phyloP scores from a whole-genome alignment of 2,113 vertebrate genomes.

The Spheniscus mendiculus region DNA sequence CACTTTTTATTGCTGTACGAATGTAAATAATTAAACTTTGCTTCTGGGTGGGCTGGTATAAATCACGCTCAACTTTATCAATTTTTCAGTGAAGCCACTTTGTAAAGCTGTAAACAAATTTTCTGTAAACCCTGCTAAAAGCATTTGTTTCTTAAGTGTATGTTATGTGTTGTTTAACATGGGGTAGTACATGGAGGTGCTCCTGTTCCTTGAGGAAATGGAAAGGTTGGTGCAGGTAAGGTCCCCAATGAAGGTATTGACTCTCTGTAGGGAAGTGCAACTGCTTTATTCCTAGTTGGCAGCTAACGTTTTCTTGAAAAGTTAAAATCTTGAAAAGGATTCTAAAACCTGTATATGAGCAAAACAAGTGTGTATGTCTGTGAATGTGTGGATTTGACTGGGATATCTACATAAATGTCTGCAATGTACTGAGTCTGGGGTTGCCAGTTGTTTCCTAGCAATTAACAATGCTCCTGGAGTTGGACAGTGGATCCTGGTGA shows the following conservation, averaged over 20 bases:
- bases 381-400: neutral
- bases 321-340: no score
- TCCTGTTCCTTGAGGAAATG: neutral
- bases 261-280: neutral
- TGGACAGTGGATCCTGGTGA: neutral
- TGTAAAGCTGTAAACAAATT: neutral
- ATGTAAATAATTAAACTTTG: neutral
- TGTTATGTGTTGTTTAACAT: neutral
- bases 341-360: constrained; percentile 77
- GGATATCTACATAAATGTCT: neutral
- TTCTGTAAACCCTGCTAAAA: neutral
- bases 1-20: neutral
- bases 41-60: neutral
- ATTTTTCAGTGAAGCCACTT: neutral
- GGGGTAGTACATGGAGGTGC: neutral
- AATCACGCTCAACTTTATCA: neutral
- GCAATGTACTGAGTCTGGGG: neutral
- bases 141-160: neutral
- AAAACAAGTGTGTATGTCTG: constrained; percentile 57
- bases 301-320: neutral
- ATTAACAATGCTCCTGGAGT: constrained; percentile 73
- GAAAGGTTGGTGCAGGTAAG: constrained; percentile 54
- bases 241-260: neutral
- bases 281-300: neutral
- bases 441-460: constrained; percentile 4